Evolutionary conservation across 2,888 invertebrate species (phyloP).

Genomic region (Oconnorella tubifera): DNA sequence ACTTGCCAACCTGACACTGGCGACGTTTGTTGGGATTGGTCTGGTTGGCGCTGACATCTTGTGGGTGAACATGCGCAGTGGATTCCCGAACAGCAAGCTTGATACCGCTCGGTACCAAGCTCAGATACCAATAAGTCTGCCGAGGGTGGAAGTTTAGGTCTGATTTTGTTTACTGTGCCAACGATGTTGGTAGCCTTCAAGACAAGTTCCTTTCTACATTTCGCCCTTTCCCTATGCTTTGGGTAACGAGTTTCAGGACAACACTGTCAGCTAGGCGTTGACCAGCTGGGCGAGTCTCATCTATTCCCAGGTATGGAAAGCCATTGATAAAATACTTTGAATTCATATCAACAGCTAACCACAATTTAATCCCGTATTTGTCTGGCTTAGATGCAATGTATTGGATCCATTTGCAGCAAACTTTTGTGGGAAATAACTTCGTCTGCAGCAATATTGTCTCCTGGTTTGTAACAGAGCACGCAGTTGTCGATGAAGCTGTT

Average conservation of each 20-base stretch:
- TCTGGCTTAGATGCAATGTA: conserved; percentile 3
- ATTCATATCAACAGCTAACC: neutral
- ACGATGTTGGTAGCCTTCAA: too few species aligned
- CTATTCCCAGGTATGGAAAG: conserved; percentile 2
- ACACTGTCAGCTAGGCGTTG: too few species aligned
- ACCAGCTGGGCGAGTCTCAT: conserved; percentile 1
- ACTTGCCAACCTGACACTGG: too few species aligned
- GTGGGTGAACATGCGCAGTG: too few species aligned
- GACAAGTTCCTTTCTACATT: too few species aligned
- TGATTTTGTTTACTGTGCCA: too few species aligned
- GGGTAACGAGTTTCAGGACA: neutral
- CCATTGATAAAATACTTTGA: conserved; percentile 5
- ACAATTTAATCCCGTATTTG: conserved; percentile 1
- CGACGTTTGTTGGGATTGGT: too few species aligned
- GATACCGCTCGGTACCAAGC: too few species aligned
- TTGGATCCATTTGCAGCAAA: neutral
- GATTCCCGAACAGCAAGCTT: neutral
- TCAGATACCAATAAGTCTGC: too few species aligned
- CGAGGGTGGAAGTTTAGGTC: too few species aligned
- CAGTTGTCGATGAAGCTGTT: conserved; percentile 10
- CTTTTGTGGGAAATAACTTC: conserved; percentile 12
- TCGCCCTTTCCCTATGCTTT: neutral
- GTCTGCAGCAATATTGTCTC: conserved; percentile 1
- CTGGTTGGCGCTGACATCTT: too few species aligned
- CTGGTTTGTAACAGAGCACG: conserved; percentile 11